phyloP scores from a whole-genome alignment of 92 coral and sea anemone genomes.

The Porites cylindrica region DNA sequence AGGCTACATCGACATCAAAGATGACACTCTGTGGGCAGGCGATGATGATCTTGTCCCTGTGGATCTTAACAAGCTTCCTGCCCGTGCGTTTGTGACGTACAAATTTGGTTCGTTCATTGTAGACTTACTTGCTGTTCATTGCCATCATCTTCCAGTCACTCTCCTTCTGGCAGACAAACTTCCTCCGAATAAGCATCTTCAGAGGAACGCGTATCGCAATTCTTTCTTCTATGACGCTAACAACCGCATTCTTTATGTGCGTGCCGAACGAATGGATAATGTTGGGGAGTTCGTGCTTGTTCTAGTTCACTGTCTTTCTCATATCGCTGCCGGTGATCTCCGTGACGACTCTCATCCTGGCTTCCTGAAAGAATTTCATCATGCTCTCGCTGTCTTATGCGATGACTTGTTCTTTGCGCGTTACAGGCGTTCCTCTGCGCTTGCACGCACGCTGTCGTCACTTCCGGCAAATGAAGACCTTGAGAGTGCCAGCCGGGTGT shows the following conservation, averaged over 20 bases:
- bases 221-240: conserved; percentile 97
- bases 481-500: conserved; percentile 77
- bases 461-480: conserved; percentile 67
- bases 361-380: conserved; percentile 98
- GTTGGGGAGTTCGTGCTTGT: conserved; percentile 97
- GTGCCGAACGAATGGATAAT: conserved; percentile 94
- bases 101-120: conserved; percentile 97
- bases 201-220: conserved; percentile 96
- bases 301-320: conserved; percentile 94
- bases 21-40: conserved; percentile 93
- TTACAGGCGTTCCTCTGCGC: conserved; percentile 94
- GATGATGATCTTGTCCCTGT: conserved; percentile 97
- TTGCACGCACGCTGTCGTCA: conserved; percentile 82
- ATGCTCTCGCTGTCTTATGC: conserved; percentile 90
- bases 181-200: conserved; percentile 91
- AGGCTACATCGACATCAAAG: conserved; percentile 98
- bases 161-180: conserved; percentile 94
- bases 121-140: conserved; percentile 93
- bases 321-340: conserved; percentile 94
- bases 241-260: conserved; percentile 94
- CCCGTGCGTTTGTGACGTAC: conserved; percentile 94
- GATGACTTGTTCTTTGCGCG: conserved; percentile 99
- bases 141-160: conserved; percentile 96
- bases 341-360: conserved; percentile 97
- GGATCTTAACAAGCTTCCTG: conserved; percentile 91